Conservation (phyloP, 2,113 vertebrate genomes). For the Apteryx owenii region DNA sequence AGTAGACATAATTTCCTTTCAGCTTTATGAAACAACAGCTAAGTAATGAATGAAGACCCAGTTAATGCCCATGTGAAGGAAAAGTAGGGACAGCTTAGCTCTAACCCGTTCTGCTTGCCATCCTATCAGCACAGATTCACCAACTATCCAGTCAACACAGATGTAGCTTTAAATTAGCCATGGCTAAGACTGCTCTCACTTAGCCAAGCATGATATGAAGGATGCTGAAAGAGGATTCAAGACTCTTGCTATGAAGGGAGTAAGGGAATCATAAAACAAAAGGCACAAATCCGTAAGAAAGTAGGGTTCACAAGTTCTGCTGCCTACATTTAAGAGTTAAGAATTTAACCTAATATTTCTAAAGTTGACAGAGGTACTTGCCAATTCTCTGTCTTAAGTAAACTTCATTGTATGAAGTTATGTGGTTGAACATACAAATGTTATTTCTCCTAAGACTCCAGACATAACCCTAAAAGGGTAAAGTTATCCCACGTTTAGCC, state of each 20-base stretch:
- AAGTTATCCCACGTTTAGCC: neutral
- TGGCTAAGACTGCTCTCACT: neutral
- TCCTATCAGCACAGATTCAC: neutral
- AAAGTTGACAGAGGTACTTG: neutral
- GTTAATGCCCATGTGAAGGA: neutral
- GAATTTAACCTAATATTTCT: neutral
- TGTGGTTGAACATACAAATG: neutral
- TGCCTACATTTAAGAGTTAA: neutral
- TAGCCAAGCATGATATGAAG: neutral
- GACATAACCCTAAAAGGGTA: too few relatives aligned
- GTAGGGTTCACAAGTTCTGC: conserved; percentile 2
- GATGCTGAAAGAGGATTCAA: neutral
- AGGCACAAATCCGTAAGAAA: conserved; percentile 26
- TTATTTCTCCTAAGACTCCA: neutral
- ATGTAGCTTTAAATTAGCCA: conserved; percentile 4
- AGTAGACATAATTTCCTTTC: neutral
- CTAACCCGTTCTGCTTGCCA: neutral
- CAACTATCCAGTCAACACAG: neutral
- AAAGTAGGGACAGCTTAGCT: neutral
- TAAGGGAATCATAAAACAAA: neutral
- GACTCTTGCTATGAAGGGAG: neutral
- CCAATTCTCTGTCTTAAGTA: neutral
- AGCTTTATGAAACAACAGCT: neutral
- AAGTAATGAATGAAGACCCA: neutral
- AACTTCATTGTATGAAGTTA: neutral